Base-by-base conservation (phyloP, 2,113 vertebrate species). In the Chrysemys picta region DNA sequence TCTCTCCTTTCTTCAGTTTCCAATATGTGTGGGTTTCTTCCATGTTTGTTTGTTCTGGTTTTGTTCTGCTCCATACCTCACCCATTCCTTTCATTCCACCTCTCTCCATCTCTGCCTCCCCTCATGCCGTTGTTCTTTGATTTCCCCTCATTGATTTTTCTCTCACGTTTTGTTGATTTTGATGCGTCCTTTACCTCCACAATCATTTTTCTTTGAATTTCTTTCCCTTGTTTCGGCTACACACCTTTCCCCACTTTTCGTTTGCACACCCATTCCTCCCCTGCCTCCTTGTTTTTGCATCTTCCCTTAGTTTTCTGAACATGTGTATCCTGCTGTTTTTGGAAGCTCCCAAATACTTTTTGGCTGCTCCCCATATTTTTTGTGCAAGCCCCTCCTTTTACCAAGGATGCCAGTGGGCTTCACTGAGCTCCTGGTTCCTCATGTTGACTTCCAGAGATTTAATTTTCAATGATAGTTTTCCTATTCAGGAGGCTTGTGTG, bases 371-470 rank as follows among this genome's bases (percentile, higher is more conserved):
- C n/a, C 47, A 52, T 82, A 72, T 25, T 57, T n/a, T 35, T 10
- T 5, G 10, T 69, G n/a, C 65, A 72, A 4, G 4, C n/a, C 35
- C 35, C 0, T 79, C n/a, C 8, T 21, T 72, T 17, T 59, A 14
- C 82, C 31, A 69, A 65, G 59, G 86, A 59, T 79, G 7, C 42
- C 76, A 12, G 29, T 0, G 3, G 83, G 45, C 14, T 62, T 76
- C 76, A 2, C 2, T 3, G 27, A 27, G 52, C 52, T 8, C 31
- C 62, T 75, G 47, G 56, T 54, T 82, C 65, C 76, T 65, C 10
- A 0, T 31, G 42, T 10, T 5, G 49, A 27, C 38, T 1, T 22
- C 47, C 65, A 4, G 0, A 5, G 49, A 54, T 88, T 76, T 9
- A 75, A 35, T n/a, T 69, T 35, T 69, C 62, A 69, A 17, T 65